A percentile compares a stretch with the other conserved stretches of the same genome.
phyloP scores from a whole-genome alignment of 2,113 vertebrate genomes.

The Poecile atricapillus region DNA sequence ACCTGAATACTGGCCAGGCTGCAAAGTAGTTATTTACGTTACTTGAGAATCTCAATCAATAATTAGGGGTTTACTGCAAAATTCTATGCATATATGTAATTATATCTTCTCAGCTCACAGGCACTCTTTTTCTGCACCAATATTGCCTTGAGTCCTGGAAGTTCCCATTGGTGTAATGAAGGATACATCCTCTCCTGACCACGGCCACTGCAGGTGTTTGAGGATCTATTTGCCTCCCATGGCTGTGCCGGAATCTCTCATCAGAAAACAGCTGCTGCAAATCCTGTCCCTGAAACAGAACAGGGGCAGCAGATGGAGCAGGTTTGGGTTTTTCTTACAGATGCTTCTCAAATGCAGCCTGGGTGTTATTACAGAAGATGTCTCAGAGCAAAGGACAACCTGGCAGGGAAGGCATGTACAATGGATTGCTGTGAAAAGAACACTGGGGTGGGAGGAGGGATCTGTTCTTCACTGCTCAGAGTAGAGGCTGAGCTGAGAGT shows the following conservation, averaged over 20 bases:
- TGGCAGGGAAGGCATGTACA: background rate
- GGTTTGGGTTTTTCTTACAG: background rate
- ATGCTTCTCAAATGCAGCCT: background rate
- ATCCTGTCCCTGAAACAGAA: background rate
- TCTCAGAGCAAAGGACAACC: background rate
- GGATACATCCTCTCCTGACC: background rate
- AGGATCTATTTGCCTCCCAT: background rate
- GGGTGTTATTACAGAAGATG: background rate
- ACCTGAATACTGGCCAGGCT: background rate
- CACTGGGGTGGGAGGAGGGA: accelerated
- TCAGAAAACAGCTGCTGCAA: background rate
- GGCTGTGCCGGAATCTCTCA: background rate
- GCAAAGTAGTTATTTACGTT: background rate
- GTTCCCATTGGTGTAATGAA: background rate
- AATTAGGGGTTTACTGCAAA: background rate
- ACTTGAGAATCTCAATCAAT: background rate
- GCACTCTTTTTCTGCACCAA: background rate
- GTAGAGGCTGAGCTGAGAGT: background rate
- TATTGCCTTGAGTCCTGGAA: background rate
- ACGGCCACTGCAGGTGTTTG: background rate
- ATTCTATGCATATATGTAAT: background rate
- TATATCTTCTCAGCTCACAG: background rate
- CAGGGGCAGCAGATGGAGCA: background rate
- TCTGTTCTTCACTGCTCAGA: background rate
- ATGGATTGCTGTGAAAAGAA: background rate